Percentiles rank a stretch among this genome's conserved stretches.
Evolutionary conservation across 1,140 invertebrate species (phyloP).

Genomic region (Xylocopa sonorina): DNA sequence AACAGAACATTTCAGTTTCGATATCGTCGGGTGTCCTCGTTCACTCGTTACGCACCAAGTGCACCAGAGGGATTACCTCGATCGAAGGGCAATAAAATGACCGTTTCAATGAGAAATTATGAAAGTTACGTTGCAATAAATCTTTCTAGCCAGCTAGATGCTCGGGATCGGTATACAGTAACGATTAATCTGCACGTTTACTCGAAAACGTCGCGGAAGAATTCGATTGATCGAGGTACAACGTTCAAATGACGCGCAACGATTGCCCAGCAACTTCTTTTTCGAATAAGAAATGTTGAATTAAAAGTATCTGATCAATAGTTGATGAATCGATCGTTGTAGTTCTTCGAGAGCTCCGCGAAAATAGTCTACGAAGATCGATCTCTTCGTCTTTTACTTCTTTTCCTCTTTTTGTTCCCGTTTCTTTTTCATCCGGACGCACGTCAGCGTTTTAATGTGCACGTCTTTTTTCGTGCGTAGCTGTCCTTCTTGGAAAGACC

Average conservation of each 20-base stretch:
- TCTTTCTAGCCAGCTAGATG: too few relatives aligned
- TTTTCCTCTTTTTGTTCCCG: neutral
- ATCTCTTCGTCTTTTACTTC: neutral
- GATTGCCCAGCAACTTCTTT: too few relatives aligned
- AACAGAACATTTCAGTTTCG: conserved; percentile 33
- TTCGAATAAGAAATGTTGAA: too few relatives aligned
- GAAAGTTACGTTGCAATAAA: too few relatives aligned
- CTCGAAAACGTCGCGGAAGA: too few relatives aligned
- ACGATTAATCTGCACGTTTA: too few relatives aligned
- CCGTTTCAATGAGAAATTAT: conserved; percentile 4
- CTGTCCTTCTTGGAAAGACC: conserved; percentile 81
- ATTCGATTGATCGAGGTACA: too few relatives aligned
- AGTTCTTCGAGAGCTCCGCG: neutral
- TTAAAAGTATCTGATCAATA: too few relatives aligned
- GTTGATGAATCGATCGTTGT: neutral
- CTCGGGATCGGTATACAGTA: too few relatives aligned
- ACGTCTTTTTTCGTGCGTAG: conserved; percentile 73
- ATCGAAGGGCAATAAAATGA: neutral
- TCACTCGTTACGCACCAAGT: neutral
- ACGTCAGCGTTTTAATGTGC: conserved; percentile 64
- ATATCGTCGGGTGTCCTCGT: neutral
- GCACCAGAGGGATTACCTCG: conserved; percentile 22
- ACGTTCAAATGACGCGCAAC: too few relatives aligned
- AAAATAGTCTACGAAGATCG: neutral
- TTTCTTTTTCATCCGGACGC: conserved; percentile 31